Evolutionary conservation across 2,797 vertebrate species (phyloP).

Genomic region (Esox masquinongy): DNA sequence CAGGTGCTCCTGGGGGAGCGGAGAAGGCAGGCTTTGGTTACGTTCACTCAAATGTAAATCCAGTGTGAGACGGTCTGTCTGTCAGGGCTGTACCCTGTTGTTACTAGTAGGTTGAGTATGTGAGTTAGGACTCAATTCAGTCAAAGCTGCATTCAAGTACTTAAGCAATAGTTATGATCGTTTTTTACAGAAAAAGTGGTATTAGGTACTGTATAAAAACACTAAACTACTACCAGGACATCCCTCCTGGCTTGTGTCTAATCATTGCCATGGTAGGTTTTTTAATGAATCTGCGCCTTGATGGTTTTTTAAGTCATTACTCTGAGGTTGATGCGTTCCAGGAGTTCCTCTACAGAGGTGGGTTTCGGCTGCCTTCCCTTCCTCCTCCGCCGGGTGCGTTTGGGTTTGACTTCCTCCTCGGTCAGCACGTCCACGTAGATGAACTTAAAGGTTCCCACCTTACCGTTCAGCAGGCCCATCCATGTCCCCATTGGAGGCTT

Average conservation of each 20-base stretch:
- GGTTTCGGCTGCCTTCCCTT: conserved; percentile 90
- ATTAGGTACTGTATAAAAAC: too few species aligned
- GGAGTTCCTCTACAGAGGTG: conserved; percentile 94
- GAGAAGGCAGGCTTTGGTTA: conserved; percentile 3
- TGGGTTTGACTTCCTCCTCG: conserved; percentile 90
- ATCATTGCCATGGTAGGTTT: too few species aligned
- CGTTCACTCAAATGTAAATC: not conserved
- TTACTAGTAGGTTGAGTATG: too few species aligned
- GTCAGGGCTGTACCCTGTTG: too few species aligned
- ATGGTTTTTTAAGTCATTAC: conserved; percentile 58
- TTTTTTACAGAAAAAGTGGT: too few species aligned
- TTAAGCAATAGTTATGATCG: too few species aligned
- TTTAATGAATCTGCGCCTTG: not conserved
- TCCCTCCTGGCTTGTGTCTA: not conserved
- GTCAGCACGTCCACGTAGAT: conserved; percentile 95
- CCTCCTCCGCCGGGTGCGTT: conserved; percentile 84
- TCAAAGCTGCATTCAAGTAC: too few species aligned
- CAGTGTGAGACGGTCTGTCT: too few species aligned
- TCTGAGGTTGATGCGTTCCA: conserved; percentile 94
- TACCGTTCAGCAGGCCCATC: conserved; percentile 96
- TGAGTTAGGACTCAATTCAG: too few species aligned
- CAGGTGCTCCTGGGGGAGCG: conserved; percentile 86
- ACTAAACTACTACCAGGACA: too few species aligned
- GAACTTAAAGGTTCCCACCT: conserved; percentile 98
- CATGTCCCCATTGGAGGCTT: conserved; percentile 98